Percentiles rank a stretch among this genome's conserved stretches.
phyloP scores from a whole-genome alignment of 2,797 vertebrate genomes.

The Gobionotothen gibberifrons region DNA sequence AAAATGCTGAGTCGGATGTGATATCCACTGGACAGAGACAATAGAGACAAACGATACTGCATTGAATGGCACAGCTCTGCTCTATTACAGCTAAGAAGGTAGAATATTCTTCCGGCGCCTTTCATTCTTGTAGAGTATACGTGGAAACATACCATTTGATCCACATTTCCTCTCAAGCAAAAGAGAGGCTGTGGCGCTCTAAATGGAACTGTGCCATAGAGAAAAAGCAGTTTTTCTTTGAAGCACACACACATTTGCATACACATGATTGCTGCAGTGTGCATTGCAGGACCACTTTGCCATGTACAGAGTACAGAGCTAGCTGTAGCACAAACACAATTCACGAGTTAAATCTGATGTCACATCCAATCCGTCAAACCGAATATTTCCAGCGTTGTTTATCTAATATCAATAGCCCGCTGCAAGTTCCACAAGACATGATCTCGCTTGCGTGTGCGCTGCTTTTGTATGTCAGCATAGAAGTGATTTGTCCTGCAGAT shows the following conservation, averaged over 20 bases:
- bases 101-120: slow-evolving; percentile 48
- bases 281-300: slow-evolving; percentile 35
- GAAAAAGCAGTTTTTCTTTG: slow-evolving; percentile 57
- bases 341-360: slow-evolving; percentile 41
- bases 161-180: slow-evolving; percentile 46
- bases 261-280: slow-evolving; percentile 56
- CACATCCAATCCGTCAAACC: slow-evolving; percentile 44
- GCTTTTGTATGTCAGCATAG: slow-evolving; percentile 64
- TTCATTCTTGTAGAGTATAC: slow-evolving; percentile 23
- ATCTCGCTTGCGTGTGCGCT: slow-evolving; percentile 38
- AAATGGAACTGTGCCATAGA: slow-evolving; percentile 40
- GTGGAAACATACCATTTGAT: slow-evolving; percentile 50
- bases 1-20: slow-evolving; percentile 68
- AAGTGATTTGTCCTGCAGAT: slow-evolving; percentile 79
- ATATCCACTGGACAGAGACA: slow-evolving; percentile 62
- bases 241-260: slow-evolving; percentile 59
- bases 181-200: slow-evolving; percentile 38
- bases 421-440: slow-evolving; percentile 35
- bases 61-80: slow-evolving; percentile 56
- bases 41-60: slow-evolving; percentile 75
- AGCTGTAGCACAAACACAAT: slow-evolving; percentile 24
- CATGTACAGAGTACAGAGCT: slow-evolving; percentile 33
- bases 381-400: slow-evolving; percentile 44
- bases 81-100: slow-evolving; percentile 49
- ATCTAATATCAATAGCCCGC: slow-evolving; percentile 27